Base-by-base conservation (phyloP, 2,888 invertebrate genomes). In the Pyrochroa serraticornis region DNA sequence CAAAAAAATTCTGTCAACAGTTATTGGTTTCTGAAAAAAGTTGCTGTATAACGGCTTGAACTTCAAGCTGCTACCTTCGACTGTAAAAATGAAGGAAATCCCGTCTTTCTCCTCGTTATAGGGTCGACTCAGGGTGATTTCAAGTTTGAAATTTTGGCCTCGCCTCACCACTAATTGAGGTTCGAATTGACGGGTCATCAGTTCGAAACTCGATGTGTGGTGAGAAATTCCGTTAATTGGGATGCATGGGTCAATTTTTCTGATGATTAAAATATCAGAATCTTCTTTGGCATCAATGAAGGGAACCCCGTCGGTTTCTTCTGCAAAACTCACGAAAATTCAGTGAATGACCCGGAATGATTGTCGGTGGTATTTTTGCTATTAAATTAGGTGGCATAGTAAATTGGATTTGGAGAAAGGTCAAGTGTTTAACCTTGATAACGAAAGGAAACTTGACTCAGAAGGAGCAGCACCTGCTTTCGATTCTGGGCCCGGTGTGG, bases 21-120 rank as follows among this genome's bases (percentile, higher is more conserved):
- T n/a, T n/a, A n/a, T n/a, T n/a, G n/a, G n/a, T n/a, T n/a, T n/a
- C n/a, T n/a, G n/a, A n/a, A n/a, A n/a, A n/a, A n/a, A n/a, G n/a
- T n/a, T n/a, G n/a, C n/a, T n/a, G n/a, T 5, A 22, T 22, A 5
- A 22, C 22, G 22, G 5, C 22, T 5, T 22, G 22, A 22, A 22
- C 22, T 5, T 41, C 37, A 37, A 12, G 32, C 43, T 3, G 22
- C 5, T 78, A 84, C 91, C 91, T 72, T 86, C 84, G 13, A 92
- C 87, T 44, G 89, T 89, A 74, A 95, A 93, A 53, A 94, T 90
- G 68, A 95, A 88, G 35, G 92, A 92, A 39, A 95, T 82, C 6
- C 89, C 92, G 79, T 95, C 95, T 71, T 81, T 85, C 9, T 82
- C 82, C 12, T 87, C 84, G 69, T 90, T 86, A 76, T 89, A 95